phyloP scores from a whole-genome alignment of 2,113 vertebrate genomes.

The Stictonetta naevosa region DNA sequence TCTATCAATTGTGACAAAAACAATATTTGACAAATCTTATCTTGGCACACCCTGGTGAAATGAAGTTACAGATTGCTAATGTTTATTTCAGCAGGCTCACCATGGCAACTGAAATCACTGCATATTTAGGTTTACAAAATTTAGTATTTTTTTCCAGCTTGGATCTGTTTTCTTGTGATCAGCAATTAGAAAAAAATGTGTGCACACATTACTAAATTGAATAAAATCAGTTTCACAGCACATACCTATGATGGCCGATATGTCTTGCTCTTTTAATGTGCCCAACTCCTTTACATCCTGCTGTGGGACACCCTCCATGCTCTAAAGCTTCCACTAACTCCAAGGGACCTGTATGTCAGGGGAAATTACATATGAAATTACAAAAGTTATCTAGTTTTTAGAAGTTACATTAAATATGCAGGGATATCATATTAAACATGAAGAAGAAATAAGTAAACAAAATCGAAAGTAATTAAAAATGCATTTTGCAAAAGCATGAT shows the following conservation, averaged over 20 bases:
- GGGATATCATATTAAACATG: not conserved
- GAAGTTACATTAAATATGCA: not conserved
- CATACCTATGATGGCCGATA: constrained; percentile 85
- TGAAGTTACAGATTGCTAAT: constrained; percentile 13
- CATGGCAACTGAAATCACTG: constrained; percentile 59
- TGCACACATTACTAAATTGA: not conserved
- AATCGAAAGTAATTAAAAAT: not conserved
- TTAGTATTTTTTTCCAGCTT: not conserved
- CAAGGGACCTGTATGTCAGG: constrained; percentile 72
- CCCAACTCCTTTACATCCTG: constrained; percentile 85
- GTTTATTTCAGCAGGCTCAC: constrained; percentile 56
- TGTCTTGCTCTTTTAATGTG: constrained; percentile 86
- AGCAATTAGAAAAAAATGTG: not conserved
- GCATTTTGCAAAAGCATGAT: not conserved
- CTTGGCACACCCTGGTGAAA: constrained; percentile 21
- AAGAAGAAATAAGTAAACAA: not conserved
- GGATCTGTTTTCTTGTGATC: not conserved
- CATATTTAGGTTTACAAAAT: constrained; percentile 15
- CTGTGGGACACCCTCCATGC: constrained; percentile 82
- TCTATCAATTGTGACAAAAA: constrained; percentile 19
- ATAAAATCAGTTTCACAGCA: not conserved
- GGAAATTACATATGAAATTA: not conserved
- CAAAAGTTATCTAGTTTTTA: not conserved
- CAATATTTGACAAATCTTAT: not conserved
- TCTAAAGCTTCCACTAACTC: constrained; percentile 85